A percentile compares a stretch with the other conserved stretches of the same genome.
Conservation (phyloP, 1,140 invertebrate species). For the Catajapyx aquilonaris region DNA sequence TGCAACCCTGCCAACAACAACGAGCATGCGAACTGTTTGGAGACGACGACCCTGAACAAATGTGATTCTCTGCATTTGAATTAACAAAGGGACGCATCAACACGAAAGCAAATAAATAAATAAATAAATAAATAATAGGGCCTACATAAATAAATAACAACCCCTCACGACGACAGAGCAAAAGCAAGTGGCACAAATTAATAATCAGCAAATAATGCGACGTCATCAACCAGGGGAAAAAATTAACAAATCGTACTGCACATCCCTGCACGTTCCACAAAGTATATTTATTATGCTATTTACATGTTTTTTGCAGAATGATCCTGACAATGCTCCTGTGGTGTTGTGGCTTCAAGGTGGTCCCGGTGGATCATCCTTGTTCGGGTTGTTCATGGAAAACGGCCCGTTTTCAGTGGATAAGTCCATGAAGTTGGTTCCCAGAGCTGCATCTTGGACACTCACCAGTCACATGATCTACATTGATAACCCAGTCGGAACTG, state of each 20-base stretch:
- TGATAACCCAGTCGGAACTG: slow-evolving; percentile 26
- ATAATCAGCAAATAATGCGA: slow-evolving; percentile 4
- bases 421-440: slow-evolving; percentile 13
- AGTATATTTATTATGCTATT: too few species aligned
- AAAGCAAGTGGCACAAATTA: too few species aligned
- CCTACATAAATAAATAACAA: too few species aligned
- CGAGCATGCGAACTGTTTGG: too few species aligned
- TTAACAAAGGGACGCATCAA: too few species aligned
- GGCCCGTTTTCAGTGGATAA: slow-evolving; percentile 21
- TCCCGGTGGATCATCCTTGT: slow-evolving; percentile 25
- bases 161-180: too few species aligned
- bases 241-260: slow-evolving; percentile 1
- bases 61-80: too few species aligned
- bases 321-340: slow-evolving; percentile 20
- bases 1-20: too few species aligned
- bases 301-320: slow-evolving; percentile 12
- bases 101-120: too few species aligned
- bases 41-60: too few species aligned
- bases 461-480: slow-evolving; percentile 25
- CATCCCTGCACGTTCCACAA: background rate
- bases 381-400: slow-evolving; percentile 26
- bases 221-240: background rate
- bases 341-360: slow-evolving; percentile 31
- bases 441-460: slow-evolving; percentile 20
- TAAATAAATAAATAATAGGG: too few species aligned